Evolutionary conservation across 1,140 invertebrate species (phyloP).

Genomic region (Neoseiulus cucumeris): DNA sequence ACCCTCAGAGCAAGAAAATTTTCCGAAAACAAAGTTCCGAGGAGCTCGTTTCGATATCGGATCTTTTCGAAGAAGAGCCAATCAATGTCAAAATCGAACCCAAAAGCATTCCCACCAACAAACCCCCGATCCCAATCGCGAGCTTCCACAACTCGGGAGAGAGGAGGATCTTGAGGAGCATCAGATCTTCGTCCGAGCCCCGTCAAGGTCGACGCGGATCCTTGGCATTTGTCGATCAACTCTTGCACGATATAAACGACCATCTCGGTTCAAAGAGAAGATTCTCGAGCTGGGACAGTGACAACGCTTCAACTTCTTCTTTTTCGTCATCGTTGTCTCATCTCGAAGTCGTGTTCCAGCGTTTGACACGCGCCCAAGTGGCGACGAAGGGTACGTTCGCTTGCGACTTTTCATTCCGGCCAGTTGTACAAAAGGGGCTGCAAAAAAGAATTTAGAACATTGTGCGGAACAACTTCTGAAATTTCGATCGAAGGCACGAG

Average conservation of each 20-base stretch:
- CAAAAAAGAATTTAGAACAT: too few species aligned
- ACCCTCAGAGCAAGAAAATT: constrained; percentile 2
- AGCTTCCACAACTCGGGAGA: neutral
- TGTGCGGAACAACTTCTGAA: too few species aligned
- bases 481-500: too few species aligned
- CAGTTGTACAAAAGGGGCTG: too few species aligned
- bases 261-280: neutral
- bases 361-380: neutral
- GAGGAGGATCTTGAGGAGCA: neutral
- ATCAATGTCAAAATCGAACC: neutral
- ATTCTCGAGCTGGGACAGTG: constrained; percentile 5
- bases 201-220: neutral
- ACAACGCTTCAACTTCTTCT: neutral
- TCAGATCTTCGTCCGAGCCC: neutral
- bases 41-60: neutral
- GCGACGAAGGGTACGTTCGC: too few species aligned
- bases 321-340: neutral
- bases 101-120: neutral
- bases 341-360: neutral
- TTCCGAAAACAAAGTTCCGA: neutral
- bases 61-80: neutral
- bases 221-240: neutral
- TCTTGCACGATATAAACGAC: neutral
- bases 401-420: too few species aligned
- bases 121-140: neutral